Evolutionary conservation across 2,888 invertebrate genomes (phyloP), one percentile per base, ranked within the genome.

Genomic region (Biston betularia): DNA sequence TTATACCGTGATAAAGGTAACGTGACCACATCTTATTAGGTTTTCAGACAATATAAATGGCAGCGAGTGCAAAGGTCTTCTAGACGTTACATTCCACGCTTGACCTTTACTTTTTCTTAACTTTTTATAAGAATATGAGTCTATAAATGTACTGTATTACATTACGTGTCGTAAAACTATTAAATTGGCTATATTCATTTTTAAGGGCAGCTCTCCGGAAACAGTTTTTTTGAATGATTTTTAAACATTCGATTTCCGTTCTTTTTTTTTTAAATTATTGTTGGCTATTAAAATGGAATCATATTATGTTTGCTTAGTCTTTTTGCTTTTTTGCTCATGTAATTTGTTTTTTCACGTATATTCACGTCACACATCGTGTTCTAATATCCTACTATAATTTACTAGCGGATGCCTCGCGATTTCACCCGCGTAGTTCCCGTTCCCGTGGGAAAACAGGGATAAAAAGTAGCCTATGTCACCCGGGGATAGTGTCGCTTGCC

Each of bases 71-170:
- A 71, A 71, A 70, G 72, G 72, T 72, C 68, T 66, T 40, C 3
- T 45, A 54, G 53, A 65, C 73, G 75, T 73, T 73, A 75, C 71
- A 73, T 75, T 70, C 73, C 68, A 12, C 5, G 8, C 10, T 5
- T 73, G 75, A 73, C 75, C 75, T 75, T 75, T 75, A n/a, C 50
- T 71, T 75, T 75, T 63, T 75, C 68, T 63, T 48, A 53, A 63
- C 57, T 64, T 66, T 33, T 65, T 66, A 65, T 62, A 50, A 53
- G 48, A 65, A 56, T 49, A 69, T 11, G 24, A 52, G 68, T 58
- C 59, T 71, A 66, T 62, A 48, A 38, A 24, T 24, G 46, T 35
- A 35, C 35, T 33, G 15, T 12, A 46, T 57, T 46, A 46, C 44
- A 48, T 57, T 48, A 46, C 9, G 6, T 38, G 38, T 9, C 38